Conservation (phyloP, 2,113 vertebrate species). For the Amia ocellicauda region DNA sequence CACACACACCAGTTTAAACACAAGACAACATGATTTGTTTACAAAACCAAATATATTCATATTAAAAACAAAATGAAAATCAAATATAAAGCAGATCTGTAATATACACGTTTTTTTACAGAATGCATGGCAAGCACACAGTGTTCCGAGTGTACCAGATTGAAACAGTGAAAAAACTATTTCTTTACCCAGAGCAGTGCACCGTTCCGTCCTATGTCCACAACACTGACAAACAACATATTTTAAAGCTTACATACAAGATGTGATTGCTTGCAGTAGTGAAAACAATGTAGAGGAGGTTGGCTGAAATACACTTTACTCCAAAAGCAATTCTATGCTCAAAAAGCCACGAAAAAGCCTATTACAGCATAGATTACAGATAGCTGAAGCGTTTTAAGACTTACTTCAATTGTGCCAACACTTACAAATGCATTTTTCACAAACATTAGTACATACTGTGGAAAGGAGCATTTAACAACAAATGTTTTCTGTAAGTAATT, state of each 20-base stretch:
- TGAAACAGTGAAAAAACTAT: constrained; percentile 46
- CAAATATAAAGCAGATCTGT: constrained; percentile 78
- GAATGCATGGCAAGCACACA: constrained; percentile 42
- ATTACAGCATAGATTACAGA: too few relatives aligned
- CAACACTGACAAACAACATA: constrained; percentile 42
- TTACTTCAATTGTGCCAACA: too few relatives aligned
- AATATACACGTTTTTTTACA: constrained; percentile 77
- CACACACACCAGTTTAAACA: constrained; percentile 6
- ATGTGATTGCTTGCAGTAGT: constrained; percentile 38
- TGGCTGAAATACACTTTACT: too few relatives aligned
- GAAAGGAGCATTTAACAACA: too few relatives aligned
- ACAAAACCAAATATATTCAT: constrained; percentile 34
- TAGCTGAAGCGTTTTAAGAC: too few relatives aligned
- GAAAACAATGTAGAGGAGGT: constrained; percentile 18
- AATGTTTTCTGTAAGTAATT: too few relatives aligned
- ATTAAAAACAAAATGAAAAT: constrained; percentile 47
- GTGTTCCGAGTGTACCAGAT: constrained; percentile 31
- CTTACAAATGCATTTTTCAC: too few relatives aligned
- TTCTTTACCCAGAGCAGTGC: constrained; percentile 1
- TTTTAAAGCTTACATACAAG: constrained; percentile 50
- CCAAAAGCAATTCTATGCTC: too few relatives aligned
- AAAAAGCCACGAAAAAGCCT: too few relatives aligned
- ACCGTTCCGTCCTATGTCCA: constrained; percentile 37
- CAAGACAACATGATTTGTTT: constrained; percentile 14
- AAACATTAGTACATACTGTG: too few relatives aligned